Percentiles rank a stretch among this genome's conserved stretches.
Conservation (phyloP, 2,797 vertebrate genomes). For the Crocidura indochinensis region DNA sequence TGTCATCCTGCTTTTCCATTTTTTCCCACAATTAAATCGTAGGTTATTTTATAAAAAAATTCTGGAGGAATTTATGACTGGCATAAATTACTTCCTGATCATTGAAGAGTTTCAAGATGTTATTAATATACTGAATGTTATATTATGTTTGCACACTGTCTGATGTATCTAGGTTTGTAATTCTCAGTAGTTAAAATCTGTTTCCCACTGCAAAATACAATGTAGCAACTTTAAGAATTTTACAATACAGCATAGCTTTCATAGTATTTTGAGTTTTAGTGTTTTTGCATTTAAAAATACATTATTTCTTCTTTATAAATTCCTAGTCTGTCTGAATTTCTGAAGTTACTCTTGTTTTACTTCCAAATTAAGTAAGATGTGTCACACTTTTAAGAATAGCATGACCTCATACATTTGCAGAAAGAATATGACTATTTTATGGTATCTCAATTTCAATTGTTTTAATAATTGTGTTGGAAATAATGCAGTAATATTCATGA, state of each 20-base stretch:
- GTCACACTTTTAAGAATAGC: not conserved
- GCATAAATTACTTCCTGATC: not conserved
- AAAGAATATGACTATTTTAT: not conserved
- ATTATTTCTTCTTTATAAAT: not conserved
- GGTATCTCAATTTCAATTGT: not conserved
- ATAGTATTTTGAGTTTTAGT: not conserved
- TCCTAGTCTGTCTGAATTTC: not conserved
- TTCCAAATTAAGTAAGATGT: not conserved
- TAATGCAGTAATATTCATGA: not conserved
- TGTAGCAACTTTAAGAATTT: not conserved
- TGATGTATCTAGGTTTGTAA: too few relatives aligned
- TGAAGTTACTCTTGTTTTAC: not conserved
- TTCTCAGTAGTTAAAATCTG: too few relatives aligned
- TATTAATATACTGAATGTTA: too few relatives aligned
- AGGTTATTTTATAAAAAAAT: not conserved
- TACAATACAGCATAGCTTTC: not conserved
- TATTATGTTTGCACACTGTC: too few relatives aligned
- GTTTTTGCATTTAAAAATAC: not conserved
- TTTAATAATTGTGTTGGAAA: conserved; percentile 10
- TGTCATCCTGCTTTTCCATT: not conserved
- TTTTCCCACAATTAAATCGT: not conserved
- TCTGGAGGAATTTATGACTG: not conserved
- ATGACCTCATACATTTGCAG: not conserved
- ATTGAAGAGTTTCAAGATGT: not conserved
- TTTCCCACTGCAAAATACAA: too few relatives aligned